phyloP scores from a whole-genome alignment of 2,797 vertebrate species.

The Cossypha niveicapilla region DNA sequence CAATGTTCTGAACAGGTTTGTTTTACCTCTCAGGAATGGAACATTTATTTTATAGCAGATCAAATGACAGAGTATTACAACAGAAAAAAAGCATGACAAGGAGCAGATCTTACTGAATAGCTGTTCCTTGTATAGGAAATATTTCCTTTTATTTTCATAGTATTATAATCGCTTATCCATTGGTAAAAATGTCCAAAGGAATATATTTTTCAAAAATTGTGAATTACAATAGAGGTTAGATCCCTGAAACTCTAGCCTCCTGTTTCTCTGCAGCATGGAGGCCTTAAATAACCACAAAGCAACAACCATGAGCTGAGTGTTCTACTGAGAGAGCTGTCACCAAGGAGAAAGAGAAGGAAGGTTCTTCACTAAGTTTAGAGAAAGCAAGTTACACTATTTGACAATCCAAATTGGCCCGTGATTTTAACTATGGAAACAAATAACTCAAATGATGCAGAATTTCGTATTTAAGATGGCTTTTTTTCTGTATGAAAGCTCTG shows the following conservation, averaged over 20 bases:
- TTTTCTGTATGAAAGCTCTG: background rate
- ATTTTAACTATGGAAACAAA: background rate
- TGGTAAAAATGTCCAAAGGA: background rate
- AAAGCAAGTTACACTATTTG: background rate
- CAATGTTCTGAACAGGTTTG: background rate
- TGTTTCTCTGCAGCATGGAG: background rate
- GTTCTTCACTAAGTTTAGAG: background rate
- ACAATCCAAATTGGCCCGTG: background rate
- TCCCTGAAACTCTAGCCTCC: background rate
- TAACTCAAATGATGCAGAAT: background rate
- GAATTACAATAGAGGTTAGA: background rate
- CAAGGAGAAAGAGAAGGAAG: background rate
- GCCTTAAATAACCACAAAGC: constrained; percentile 3
- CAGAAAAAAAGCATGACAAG: background rate
- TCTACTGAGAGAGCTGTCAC: constrained; percentile 5
- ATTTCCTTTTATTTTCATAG: background rate
- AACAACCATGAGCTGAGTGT: background rate
- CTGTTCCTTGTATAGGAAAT: background rate
- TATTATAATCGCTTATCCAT: background rate
- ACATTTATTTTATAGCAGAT: background rate
- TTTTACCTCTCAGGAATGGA: background rate
- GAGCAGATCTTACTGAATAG: background rate
- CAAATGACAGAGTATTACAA: background rate
- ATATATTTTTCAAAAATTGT: background rate
- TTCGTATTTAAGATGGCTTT: background rate